phyloP scores from a whole-genome alignment of 2,888 invertebrate genomes.

The Pantelozetes paolii region DNA sequence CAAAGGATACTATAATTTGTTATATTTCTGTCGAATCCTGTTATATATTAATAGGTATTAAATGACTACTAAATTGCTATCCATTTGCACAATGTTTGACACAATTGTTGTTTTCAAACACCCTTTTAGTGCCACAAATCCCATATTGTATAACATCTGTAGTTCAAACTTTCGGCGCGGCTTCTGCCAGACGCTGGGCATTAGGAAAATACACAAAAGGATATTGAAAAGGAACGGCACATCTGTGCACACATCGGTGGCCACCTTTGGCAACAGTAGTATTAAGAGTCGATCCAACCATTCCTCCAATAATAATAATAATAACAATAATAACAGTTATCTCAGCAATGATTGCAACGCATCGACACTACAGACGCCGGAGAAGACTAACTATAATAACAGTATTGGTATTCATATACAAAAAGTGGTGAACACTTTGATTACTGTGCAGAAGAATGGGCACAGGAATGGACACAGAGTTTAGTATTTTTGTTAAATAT shows the following conservation, averaged over 20 bases:
- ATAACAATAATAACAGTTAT: slow-evolving; percentile 13
- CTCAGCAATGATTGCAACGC: neutral
- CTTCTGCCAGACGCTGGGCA: slow-evolving; percentile 23
- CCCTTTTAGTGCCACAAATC: slow-evolving; percentile 70
- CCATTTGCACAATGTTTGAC: too few species aligned
- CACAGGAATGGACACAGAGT: slow-evolving; percentile 25
- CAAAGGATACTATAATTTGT: slow-evolving; percentile 68
- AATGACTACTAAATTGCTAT: neutral
- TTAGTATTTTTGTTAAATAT: too few species aligned
- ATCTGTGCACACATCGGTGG: slow-evolving; percentile 20
- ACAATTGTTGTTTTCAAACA: too few species aligned
- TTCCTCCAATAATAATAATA: slow-evolving; percentile 26
- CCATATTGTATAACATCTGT: slow-evolving; percentile 84
- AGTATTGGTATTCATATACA: slow-evolving; percentile 13
- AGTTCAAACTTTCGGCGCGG: slow-evolving; percentile 76
- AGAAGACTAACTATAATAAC: neutral
- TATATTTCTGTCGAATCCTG: slow-evolving; percentile 81
- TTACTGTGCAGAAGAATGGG: slow-evolving; percentile 11
- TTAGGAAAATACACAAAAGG: slow-evolving; percentile 13
- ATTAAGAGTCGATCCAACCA: slow-evolving; percentile 22
- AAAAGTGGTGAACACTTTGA: slow-evolving; percentile 18
- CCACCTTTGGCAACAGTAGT: slow-evolving; percentile 6
- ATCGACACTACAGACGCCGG: neutral
- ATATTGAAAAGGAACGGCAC: neutral
- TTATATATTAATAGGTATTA: slow-evolving; percentile 66